Evolutionary conservation across 1,140 invertebrate species (phyloP).

Genomic region (Drosophila insularis): DNA sequence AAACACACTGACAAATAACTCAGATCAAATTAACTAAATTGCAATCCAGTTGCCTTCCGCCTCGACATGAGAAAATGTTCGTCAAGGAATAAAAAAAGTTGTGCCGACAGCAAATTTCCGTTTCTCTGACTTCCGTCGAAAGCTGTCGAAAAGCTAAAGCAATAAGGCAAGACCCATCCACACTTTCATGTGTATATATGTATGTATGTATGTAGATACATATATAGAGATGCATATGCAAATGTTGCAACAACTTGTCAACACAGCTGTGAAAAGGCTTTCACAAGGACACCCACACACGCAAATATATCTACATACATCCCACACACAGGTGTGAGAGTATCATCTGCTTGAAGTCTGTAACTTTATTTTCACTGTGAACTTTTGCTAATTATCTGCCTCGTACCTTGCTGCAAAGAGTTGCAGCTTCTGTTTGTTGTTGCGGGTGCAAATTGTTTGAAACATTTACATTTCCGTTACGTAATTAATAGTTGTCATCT

Average conservation of each 20-base stretch:
- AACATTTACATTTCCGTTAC: slow-evolving; percentile 68
- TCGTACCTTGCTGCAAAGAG: slow-evolving; percentile 26
- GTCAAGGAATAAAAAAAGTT: slow-evolving; percentile 27
- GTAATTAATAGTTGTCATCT: slow-evolving; percentile 56
- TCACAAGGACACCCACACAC: slow-evolving; percentile 3
- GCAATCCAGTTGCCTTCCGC: slow-evolving; percentile 46
- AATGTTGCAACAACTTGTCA: slow-evolving; percentile 54
- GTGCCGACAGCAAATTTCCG: slow-evolving; percentile 62
- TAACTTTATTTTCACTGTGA: slow-evolving; percentile 45
- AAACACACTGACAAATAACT: slow-evolving; percentile 37
- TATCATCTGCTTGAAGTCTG: slow-evolving; percentile 31
- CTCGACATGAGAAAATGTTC: slow-evolving; percentile 21
- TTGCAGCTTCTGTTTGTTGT: slow-evolving; percentile 28
- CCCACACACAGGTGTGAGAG: slow-evolving; percentile 1
- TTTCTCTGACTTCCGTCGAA: slow-evolving; percentile 28
- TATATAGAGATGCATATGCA: slow-evolving; percentile 29
- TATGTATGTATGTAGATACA: not conserved
- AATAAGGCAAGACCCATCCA: slow-evolving; percentile 26
- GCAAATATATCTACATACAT: not conserved
- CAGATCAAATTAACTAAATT: slow-evolving; percentile 66
- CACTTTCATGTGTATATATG: not conserved
- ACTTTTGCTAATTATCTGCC: slow-evolving; percentile 57
- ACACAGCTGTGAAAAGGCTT: slow-evolving; percentile 20
- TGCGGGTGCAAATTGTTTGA: slow-evolving; percentile 50
- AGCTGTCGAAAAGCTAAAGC: slow-evolving; percentile 22